These are phyloP conservation scores for Oopsacas minuta DNA, from an alignment of 37 sponge, comb jelly and placozoan species.

Conservation along the genomic window DNA sequence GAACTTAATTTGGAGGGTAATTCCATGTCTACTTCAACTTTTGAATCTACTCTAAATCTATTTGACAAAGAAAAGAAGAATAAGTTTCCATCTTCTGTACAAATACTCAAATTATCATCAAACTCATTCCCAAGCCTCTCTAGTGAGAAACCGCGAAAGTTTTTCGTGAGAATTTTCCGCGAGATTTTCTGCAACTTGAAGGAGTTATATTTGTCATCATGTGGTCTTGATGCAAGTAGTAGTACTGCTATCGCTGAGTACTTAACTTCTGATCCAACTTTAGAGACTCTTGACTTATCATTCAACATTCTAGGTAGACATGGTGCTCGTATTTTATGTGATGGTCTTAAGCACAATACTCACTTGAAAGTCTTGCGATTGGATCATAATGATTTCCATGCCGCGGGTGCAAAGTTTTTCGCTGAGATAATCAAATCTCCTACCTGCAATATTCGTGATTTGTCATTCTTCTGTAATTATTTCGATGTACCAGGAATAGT, in stretches of 20 bases:
- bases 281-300: constrained; percentile 23
- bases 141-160: not conserved
- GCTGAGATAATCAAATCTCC: constrained; percentile 25
- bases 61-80: constrained; percentile 10
- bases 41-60: not conserved
- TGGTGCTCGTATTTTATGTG: constrained; percentile 28
- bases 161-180: constrained; percentile 28
- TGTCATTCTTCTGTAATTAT: constrained; percentile 43
- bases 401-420: constrained; percentile 39
- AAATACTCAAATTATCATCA: not conserved
- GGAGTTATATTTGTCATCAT: constrained; percentile 29
- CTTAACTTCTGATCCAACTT: constrained; percentile 23
- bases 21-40: not conserved
- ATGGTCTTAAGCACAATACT: constrained; percentile 32
- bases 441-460: constrained; percentile 23
- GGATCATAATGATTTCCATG: constrained; percentile 29
- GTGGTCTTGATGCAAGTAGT: not conserved
- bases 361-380: constrained; percentile 25
- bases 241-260: constrained; percentile 23
- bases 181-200: constrained; percentile 33
- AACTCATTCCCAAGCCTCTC: not conserved
- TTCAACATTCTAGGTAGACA: constrained; percentile 27
- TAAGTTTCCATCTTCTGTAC: not conserved
- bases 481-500: constrained; percentile 41
- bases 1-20: not conserved